Evolutionary conservation across 2,888 invertebrate species (phyloP), one percentile per base, ranked within the genome.

Genomic region (Charanyca ferruginea): DNA sequence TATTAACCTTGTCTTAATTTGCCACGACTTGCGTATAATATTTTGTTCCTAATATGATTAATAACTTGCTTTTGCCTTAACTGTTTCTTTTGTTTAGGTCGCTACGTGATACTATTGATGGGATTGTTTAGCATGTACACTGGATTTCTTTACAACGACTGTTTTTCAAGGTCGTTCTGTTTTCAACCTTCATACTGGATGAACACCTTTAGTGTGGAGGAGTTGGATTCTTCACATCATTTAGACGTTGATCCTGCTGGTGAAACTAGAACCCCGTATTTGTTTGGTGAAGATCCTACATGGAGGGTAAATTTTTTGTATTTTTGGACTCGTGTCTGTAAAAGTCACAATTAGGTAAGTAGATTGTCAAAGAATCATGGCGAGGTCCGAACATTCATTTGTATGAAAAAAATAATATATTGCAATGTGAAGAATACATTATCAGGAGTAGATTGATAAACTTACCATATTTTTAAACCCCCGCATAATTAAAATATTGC

Each of bases 91-190:
- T 59, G 49, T 54, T 8, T 84, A 94, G 99, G 99, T 53, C 98
- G 99, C 8, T 99, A 99, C 90, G 98, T 99, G 47, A 98, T 99
- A 58, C 96, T 99, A 53, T 93, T 99, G 67, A 99, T 99, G 98
- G 99, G 99, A 1, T 73, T 97, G 0, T 99, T 99, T 91, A 99
- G 99, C 1, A 97, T 99, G 88, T 99, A 98, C 91, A 98, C 99
- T n/a, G 99, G 99, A 1, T 90, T 99, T 11, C 97, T 99, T 69
- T 99, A 99, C 95, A 99, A 99, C 88, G 99, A 99, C 86, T 94
- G 98, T 7, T 99, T 99, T 93, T 98, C 99, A 3, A 98, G 98
- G 89, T 97, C 98, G 0, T 79, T 99, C 38, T 94, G 98, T 41
- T 97, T 99, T 86, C 97, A 97, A 8, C 13, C 38, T 0, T 97